These are phyloP conservation scores for Puntigrus tetrazona DNA, from an alignment of 2,113 vertebrate species.

Conservation along the genomic window DNA sequence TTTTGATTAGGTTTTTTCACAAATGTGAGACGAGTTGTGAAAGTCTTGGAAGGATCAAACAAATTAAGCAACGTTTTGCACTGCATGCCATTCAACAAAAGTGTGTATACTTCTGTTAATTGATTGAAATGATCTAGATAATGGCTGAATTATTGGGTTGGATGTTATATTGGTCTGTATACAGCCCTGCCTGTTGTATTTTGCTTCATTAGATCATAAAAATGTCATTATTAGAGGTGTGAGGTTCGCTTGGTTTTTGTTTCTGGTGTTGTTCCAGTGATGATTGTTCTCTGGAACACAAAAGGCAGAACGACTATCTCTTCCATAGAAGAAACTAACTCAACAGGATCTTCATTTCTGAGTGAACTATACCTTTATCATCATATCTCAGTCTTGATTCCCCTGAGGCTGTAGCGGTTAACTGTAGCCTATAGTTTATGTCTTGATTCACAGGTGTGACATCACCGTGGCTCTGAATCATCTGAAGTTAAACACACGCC, in stretches of 20 bases:
- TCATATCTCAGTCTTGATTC: neutral
- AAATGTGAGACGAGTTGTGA: neutral
- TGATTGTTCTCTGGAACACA: neutral
- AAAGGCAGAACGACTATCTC: neutral
- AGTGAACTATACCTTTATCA: neutral
- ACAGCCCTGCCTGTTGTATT: neutral
- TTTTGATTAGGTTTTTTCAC: neutral
- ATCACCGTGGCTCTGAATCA: neutral
- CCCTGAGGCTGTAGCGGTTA: neutral
- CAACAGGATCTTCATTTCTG: neutral
- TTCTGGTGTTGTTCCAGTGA: neutral
- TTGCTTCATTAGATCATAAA: neutral
- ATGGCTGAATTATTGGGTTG: neutral
- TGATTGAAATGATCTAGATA: neutral
- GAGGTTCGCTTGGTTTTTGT: neutral
- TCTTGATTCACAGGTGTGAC: constrained; percentile 18
- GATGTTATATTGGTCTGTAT: neutral
- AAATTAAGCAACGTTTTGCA: neutral
- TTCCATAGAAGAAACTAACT: neutral
- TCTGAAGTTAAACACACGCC: neutral
- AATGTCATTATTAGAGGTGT: neutral
- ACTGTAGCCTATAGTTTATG: neutral
- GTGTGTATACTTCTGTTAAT: neutral
- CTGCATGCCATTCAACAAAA: neutral
- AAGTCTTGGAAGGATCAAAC: neutral